Conservation (phyloP, 2,797 vertebrate species). For the Smutsia gigantea region DNA sequence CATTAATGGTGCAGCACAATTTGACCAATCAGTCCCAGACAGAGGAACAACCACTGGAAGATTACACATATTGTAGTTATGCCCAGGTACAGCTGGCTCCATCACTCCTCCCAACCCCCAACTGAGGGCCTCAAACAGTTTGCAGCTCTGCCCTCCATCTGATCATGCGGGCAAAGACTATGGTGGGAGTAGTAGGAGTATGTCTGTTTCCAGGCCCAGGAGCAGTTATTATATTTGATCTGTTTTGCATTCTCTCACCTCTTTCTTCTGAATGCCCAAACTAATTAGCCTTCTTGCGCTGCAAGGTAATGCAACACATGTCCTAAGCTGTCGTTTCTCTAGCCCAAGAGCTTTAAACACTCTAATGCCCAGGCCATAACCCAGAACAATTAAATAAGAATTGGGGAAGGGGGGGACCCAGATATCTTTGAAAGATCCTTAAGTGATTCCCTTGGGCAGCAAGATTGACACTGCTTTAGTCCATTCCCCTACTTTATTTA, state of each 20-base stretch:
- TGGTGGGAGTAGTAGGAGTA: background rate
- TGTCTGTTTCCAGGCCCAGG: background rate
- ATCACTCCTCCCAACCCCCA: background rate
- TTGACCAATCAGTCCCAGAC: background rate
- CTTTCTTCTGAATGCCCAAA: conserved; percentile 22
- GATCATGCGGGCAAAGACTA: background rate
- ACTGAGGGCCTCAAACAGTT: background rate
- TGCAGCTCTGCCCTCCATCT: background rate
- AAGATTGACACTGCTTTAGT: background rate
- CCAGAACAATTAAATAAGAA: background rate
- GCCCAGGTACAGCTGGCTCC: background rate
- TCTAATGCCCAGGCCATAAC: background rate
- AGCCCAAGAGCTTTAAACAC: background rate
- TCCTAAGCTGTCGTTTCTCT: background rate
- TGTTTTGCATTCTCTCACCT: conserved; percentile 27
- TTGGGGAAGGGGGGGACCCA: background rate
- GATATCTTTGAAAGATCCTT: background rate
- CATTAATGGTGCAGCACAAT: background rate
- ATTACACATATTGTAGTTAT: background rate
- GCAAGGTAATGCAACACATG: background rate
- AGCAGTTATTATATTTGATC: background rate
- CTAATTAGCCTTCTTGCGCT: conserved; percentile 28
- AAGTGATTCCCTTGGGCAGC: background rate
- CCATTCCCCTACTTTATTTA: background rate
- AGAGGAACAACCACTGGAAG: background rate